phyloP scores from a whole-genome alignment of 2,797 vertebrate genomes.

The Selene dorsalis region DNA sequence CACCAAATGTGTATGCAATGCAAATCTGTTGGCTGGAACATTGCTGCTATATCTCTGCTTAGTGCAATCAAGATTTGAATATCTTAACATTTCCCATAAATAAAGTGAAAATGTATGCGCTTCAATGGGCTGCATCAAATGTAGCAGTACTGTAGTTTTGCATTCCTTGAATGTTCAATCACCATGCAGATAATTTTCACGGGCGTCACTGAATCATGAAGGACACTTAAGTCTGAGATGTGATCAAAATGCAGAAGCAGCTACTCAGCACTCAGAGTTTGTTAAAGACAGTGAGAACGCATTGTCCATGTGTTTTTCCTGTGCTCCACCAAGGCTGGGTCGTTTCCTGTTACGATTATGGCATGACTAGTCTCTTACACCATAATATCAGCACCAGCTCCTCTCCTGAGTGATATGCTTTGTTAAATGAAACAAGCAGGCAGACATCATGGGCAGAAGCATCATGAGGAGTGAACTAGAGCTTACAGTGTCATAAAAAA shows the following conservation, averaged over 20 bases:
- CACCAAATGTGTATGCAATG: conserved; percentile 31
- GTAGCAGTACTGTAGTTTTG: conserved; percentile 63
- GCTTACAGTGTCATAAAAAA: neutral
- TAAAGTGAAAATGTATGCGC: conserved; percentile 53
- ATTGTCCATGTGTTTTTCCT: conserved; percentile 50
- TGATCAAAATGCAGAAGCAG: conserved; percentile 76
- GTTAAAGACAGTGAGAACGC: conserved; percentile 55
- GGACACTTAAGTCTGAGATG: conserved; percentile 82
- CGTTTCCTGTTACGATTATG: conserved; percentile 20
- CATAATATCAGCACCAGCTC: conserved; percentile 5
- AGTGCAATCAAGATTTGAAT: conserved; percentile 65
- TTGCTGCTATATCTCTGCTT: conserved; percentile 35
- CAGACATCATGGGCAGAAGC: conserved; percentile 7
- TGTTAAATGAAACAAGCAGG: conserved; percentile 16
- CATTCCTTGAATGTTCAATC: conserved; percentile 74
- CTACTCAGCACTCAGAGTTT: conserved; percentile 45
- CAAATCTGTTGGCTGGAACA: conserved; percentile 39
- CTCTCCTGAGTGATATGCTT: neutral
- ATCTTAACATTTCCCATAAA: conserved; percentile 69
- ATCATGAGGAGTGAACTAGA: neutral
- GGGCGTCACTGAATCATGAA: conserved; percentile 79
- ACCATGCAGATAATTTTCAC: conserved; percentile 79
- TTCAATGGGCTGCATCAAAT: conserved; percentile 65
- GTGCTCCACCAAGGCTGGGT: conserved; percentile 24
- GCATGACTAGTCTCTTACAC: conserved; percentile 13